phyloP scores from a whole-genome alignment of 2,797 vertebrate species.

The Periophthalmus magnuspinnatus region DNA sequence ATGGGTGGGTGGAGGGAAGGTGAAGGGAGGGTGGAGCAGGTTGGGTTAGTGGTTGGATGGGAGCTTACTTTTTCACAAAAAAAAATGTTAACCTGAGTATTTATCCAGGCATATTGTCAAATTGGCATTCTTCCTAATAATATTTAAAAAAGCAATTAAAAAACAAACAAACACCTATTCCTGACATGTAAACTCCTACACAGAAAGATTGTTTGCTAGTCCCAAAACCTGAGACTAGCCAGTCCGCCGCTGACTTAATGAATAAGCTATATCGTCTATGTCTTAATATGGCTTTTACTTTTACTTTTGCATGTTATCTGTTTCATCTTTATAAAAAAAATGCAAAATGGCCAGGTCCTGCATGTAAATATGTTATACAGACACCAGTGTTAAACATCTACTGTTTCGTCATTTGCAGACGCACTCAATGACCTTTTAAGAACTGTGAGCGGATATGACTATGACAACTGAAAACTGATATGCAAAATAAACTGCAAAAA shows the following conservation, averaged over 20 bases:
- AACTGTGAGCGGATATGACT: background rate
- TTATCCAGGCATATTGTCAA: too few relatives aligned
- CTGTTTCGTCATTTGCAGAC: background rate
- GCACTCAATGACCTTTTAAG: background rate
- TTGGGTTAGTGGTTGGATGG: too few relatives aligned
- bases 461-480: constrained; percentile 9
- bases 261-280: background rate
- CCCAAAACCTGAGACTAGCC: too few relatives aligned
- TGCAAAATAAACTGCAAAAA: background rate
- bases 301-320: background rate
- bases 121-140: too few relatives aligned
- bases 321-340: background rate
- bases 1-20: too few relatives aligned
- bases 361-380: background rate
- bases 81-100: too few relatives aligned
- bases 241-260: background rate
- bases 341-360: background rate
- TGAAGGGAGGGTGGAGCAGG: too few relatives aligned
- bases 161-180: too few relatives aligned
- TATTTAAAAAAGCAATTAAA: too few relatives aligned
- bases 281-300: background rate
- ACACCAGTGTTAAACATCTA: background rate
- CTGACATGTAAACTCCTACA: too few relatives aligned
- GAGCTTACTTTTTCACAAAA: too few relatives aligned
- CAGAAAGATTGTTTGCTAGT: too few relatives aligned